Percentiles rank a stretch among this genome's conserved stretches.
phyloP scores from a whole-genome alignment of 64 coral and sea anemone genomes.

The Orbicella faveolata region DNA sequence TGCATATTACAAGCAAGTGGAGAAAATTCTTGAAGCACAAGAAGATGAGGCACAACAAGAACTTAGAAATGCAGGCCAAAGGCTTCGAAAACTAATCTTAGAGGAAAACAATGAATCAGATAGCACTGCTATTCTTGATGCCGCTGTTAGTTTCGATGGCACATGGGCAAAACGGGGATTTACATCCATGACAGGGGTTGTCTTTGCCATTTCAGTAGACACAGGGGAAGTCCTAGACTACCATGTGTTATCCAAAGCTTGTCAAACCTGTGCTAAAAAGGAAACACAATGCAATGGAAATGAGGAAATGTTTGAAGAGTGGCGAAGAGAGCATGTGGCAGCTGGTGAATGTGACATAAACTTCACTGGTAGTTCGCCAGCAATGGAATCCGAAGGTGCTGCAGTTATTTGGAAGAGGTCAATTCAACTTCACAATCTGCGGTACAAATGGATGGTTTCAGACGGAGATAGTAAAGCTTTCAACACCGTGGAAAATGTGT shows the following conservation, averaged over 20 bases:
- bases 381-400: background rate
- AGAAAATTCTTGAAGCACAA: background rate
- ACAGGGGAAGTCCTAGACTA: background rate
- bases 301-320: background rate
- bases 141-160: background rate
- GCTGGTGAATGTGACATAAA: background rate
- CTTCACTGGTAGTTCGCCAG: background rate
- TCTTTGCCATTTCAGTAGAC: background rate
- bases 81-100: background rate
- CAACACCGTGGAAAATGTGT: background rate
- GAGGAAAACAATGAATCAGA: background rate
- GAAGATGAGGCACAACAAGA: background rate
- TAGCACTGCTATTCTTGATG: background rate
- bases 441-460: conserved; percentile 5
- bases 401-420: background rate
- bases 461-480: background rate
- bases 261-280: background rate
- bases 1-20: conserved; percentile 26
- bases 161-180: conserved; percentile 1
- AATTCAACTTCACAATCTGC: background rate
- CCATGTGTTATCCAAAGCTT: background rate
- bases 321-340: background rate
- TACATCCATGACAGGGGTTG: background rate
- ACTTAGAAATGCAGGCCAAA: background rate
- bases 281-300: background rate